Conservation (phyloP, 2,113 vertebrate species). For the Corythornis madagascariensis region DNA sequence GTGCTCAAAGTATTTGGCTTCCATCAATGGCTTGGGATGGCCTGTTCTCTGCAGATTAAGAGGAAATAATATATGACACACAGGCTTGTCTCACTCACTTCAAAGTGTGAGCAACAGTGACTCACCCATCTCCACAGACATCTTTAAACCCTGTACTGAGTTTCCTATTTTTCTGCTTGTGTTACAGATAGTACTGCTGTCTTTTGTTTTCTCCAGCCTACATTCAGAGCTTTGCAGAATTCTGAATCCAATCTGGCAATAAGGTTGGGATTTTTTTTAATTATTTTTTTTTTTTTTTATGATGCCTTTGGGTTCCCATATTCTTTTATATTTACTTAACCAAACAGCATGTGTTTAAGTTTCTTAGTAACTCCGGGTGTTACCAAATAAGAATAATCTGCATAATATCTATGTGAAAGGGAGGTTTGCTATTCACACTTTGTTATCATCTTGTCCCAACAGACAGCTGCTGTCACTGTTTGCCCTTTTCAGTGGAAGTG, state of each 20-base stretch:
- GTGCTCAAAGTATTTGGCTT: conserved; percentile 39
- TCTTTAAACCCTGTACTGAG: conserved; percentile 57
- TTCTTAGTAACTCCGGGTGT: conserved; percentile 24
- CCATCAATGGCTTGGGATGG: conserved; percentile 37
- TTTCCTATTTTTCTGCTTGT: conserved; percentile 49
- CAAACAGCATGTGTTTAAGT: conserved; percentile 46
- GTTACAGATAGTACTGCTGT: conserved; percentile 50
- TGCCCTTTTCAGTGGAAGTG: conserved; percentile 63
- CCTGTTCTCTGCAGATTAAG: conserved; percentile 53
- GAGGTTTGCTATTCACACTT: conserved; percentile 60
- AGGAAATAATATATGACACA: conserved; percentile 51
- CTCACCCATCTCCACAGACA: conserved; percentile 64
- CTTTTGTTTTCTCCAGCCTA: conserved; percentile 62
- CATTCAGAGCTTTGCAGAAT: conserved; percentile 25
- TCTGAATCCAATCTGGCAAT: conserved; percentile 53
- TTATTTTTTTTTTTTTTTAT: not conserved
- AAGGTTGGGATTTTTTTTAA: not conserved
- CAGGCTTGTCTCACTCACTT: conserved; percentile 62
- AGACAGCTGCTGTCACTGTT: conserved; percentile 59
- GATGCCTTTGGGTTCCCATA: conserved; percentile 20
- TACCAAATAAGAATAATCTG: conserved; percentile 61
- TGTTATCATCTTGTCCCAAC: conserved; percentile 52
- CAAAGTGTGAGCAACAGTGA: conserved; percentile 66
- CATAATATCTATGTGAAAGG: conserved; percentile 45
- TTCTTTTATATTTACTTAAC: conserved; percentile 46